Base-by-base conservation (phyloP, 2,113 vertebrate species). In the Heterotilapia buettikoferi region DNA sequence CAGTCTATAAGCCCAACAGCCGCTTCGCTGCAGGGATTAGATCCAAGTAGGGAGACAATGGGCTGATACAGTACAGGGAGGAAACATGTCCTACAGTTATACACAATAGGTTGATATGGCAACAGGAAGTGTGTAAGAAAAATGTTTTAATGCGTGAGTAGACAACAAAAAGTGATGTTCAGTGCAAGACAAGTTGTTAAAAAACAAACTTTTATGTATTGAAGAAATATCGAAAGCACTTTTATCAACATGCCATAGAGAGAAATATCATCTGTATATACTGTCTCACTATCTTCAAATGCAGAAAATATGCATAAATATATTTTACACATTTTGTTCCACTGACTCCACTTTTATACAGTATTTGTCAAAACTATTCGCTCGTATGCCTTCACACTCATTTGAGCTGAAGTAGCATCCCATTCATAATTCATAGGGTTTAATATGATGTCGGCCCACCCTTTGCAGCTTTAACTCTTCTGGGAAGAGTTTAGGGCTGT, bases 41-140 rank as follows among this genome's bases (percentile, higher is more conserved):
- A 94, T 87, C 88, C 89, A 82, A 85, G 90, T 84, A 10, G 5
- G 43, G 14, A 94, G 90, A 93, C 92, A 89, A 92, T 88, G 87
- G 56, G 73, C 84, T 43, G 83, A 86, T 43, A 83, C 80, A 40
- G 84, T 38, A 47, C 80, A 6, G 59, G 63, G 79, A 80, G 83
- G 86, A 86, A 61, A 66, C 92, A 11, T 19, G 80, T 81, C 54
- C 79, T 45, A 54, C 54, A 47, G 38, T 43, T 16, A 24, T 1
- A 26, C 88, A 82, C 84, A 12, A 26, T 3, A 47, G 53, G 86
- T 90, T 88, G 76, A 89, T 59, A 90, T 85, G 80, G 86, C 78
- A 88, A 87, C 93, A 31, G 24, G 50, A n/a, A 84, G 24, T 2
- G 33, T 36, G 18, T 12, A 11, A 24, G n/a, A n/a, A 82, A 73